Base-by-base conservation (phyloP, 2,113 vertebrate genomes). In the pig (Sus scrofa) region DNA sequence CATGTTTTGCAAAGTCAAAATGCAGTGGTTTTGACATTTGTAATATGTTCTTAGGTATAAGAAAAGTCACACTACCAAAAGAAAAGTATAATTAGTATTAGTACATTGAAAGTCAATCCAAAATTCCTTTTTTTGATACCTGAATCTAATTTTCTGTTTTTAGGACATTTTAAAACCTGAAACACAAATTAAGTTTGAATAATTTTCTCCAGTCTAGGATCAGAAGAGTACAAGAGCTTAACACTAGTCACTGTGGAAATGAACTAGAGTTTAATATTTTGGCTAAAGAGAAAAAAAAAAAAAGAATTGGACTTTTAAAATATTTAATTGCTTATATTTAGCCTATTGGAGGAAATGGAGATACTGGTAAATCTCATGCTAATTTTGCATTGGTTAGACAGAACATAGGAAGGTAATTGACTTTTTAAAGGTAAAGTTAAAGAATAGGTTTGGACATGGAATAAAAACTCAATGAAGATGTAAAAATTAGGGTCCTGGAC, bases 1-100 rank as follows among this genome's bases (percentile, higher is more conserved):
- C 24, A n/a, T 94, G 56, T 92, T 94, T 88, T 11, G 84, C 95
- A 60, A 86, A 56, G 97, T 97, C 96, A 67, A 65, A 97, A 95
- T 63, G 79, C 86, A 91, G 37, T 62, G 52, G 84, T 82, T 95
- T 97, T 94, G 81, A 97, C 97, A 97, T 92, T 93, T 97, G 87
- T 96, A 96, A 97, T 97, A 93, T 95, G 96, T 97, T 96, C 97
- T 95, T 97, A 95, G 96, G 89, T 97, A 94, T 94, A 96, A 97
- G 95, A 97, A 86, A 96, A 98, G 92, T 97, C 92, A 96, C 86
- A 24, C 89, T 96, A 98, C 83, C 91, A 93, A 93, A 96, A 96
- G 92, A 96, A 97, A 98, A 98, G 97, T 97, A 89, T 93, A 97
- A 98, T 98, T 97, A 96, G 75, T 96, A 94, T 97, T 97, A 98